Conservation (phyloP, 2,888 invertebrate genomes). For the Acronicta aceris region DNA sequence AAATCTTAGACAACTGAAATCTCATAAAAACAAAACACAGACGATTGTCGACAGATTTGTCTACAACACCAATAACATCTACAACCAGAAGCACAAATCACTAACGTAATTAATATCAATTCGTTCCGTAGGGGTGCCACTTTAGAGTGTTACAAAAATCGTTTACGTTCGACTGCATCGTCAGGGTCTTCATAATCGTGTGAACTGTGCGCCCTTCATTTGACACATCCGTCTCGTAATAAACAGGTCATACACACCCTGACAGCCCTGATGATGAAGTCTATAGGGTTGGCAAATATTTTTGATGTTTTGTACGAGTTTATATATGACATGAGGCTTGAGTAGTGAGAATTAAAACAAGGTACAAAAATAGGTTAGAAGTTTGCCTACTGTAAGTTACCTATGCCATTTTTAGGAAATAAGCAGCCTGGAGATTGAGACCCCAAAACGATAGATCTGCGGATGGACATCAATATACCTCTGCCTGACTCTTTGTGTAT, state of each 20-base stretch:
- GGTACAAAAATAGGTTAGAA: too few species aligned
- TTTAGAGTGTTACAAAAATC: constrained; percentile 28
- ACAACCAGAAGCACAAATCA: constrained; percentile 34
- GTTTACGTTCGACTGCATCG: constrained; percentile 32
- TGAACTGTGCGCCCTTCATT: constrained; percentile 70
- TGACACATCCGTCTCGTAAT: constrained; percentile 77
- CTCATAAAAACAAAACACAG: not conserved
- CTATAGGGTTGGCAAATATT: constrained; percentile 56
- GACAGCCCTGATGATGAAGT: constrained; percentile 62
- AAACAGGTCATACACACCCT: constrained; percentile 59
- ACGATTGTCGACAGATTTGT: not conserved
- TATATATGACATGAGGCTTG: too few species aligned
- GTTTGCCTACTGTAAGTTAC: too few species aligned
- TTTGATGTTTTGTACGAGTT: not conserved
- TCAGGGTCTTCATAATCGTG: constrained; percentile 67
- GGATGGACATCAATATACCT: too few species aligned
- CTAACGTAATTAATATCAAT: constrained; percentile 43
- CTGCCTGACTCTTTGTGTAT: too few species aligned
- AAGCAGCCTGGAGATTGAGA: too few species aligned
- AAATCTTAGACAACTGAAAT: too few species aligned
- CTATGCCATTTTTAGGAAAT: too few species aligned
- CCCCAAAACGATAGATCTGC: too few species aligned
- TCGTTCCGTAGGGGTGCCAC: constrained; percentile 35
- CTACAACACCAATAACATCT: constrained; percentile 14
- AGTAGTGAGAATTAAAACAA: too few species aligned